phyloP scores from a whole-genome alignment of 2,113 vertebrate genomes.

The Sigmodon hispidus region DNA sequence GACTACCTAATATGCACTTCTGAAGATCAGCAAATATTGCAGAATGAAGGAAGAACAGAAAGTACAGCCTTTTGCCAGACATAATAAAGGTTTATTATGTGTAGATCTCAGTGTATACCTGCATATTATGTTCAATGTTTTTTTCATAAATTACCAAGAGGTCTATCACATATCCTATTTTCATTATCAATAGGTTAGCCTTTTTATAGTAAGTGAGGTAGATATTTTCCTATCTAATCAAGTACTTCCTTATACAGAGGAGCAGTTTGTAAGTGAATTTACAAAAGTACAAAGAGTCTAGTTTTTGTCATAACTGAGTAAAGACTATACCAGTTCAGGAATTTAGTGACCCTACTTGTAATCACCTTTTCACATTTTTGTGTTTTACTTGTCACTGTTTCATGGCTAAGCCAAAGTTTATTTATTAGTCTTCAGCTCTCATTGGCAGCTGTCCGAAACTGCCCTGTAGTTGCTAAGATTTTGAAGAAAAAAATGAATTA shows the following conservation, averaged over 20 bases:
- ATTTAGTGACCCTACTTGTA: neutral
- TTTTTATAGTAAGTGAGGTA: neutral
- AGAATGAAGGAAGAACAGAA: fast-evolving
- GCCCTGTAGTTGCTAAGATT: neutral
- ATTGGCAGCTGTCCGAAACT: neutral
- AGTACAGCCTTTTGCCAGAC: neutral
- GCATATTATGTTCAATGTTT: neutral
- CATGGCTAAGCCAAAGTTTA: neutral
- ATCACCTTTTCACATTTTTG: neutral
- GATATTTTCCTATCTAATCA: neutral
- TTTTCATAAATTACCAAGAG: neutral
- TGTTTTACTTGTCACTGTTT: neutral
- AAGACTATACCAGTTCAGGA: neutral
- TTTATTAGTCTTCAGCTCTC: neutral
- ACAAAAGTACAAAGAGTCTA: neutral
- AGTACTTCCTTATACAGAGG: neutral
- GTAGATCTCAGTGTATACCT: neutral
- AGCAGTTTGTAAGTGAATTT: neutral
- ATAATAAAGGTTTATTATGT: neutral
- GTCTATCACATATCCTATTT: neutral
- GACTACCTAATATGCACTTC: neutral
- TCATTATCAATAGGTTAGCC: neutral
- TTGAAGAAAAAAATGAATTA: neutral
- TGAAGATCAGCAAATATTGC: neutral
- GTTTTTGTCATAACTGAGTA: neutral